phyloP scores from a whole-genome alignment of 2,888 invertebrate genomes.

The Crematogaster levior region DNA sequence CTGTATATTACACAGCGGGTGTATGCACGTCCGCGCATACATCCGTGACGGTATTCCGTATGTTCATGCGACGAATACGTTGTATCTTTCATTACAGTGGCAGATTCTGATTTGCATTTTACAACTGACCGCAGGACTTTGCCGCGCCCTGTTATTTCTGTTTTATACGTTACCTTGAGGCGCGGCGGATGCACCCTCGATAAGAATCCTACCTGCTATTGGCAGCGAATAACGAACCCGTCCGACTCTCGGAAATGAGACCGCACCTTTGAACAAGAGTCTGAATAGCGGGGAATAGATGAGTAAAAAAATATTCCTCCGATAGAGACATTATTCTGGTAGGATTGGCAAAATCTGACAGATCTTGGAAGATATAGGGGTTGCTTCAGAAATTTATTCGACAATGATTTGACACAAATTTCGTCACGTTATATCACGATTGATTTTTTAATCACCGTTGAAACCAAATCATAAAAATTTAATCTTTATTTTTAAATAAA shows the following conservation, averaged over 20 bases:
- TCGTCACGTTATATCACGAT: background rate
- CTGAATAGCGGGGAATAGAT: background rate
- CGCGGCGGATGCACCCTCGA: conserved; percentile 13
- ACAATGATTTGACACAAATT: background rate
- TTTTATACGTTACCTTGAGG: conserved; percentile 9
- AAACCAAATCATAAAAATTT: background rate
- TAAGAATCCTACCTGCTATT: conserved; percentile 10
- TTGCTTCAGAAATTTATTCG: background rate
- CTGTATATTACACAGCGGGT: conserved; percentile 29
- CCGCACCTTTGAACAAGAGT: background rate
- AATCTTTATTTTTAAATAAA: background rate
- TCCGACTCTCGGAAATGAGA: conserved; percentile 3
- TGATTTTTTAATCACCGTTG: background rate
- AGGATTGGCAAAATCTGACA: background rate
- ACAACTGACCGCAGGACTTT: conserved; percentile 53
- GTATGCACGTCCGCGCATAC: background rate
- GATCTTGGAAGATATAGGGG: too few relatives aligned
- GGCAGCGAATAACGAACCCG: conserved; percentile 20
- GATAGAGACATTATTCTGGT: conserved; percentile 13
- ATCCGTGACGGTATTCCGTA: conserved; percentile 51
- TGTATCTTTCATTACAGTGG: conserved; percentile 35
- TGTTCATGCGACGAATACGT: conserved; percentile 27
- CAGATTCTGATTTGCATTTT: conserved; percentile 66
- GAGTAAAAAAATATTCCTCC: background rate
- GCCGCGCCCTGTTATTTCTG: background rate